phyloP scores from a whole-genome alignment of 2,888 invertebrate genomes.

The Aelia acuminata region DNA sequence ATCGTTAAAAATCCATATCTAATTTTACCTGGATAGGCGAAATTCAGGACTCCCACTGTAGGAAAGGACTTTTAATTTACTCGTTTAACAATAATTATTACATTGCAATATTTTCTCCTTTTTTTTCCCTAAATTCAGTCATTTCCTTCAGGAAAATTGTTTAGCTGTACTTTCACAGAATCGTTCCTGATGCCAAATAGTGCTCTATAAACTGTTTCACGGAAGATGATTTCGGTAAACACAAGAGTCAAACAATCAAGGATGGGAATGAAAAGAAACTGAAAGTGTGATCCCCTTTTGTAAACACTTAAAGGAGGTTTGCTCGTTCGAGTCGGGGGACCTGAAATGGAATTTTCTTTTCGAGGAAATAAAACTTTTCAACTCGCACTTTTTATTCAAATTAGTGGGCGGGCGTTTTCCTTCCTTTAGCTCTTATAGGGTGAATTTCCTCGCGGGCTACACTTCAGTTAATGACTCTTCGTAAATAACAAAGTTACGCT shows the following conservation, averaged over 20 bases:
- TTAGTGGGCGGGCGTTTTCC: background rate
- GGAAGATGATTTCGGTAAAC: background rate
- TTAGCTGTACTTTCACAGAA: too few species aligned
- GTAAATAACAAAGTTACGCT: background rate
- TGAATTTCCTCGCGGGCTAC: too few species aligned
- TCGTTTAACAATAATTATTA: too few species aligned
- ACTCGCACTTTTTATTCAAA: background rate
- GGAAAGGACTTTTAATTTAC: too few species aligned
- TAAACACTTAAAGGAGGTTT: background rate
- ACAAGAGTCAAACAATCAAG: background rate
- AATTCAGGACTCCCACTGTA: too few species aligned
- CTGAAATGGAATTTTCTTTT: background rate
- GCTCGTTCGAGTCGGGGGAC: background rate
- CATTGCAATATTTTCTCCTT: too few species aligned
- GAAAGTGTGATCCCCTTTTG: background rate
- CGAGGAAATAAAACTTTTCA: background rate
- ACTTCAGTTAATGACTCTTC: background rate
- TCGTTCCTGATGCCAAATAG: too few species aligned
- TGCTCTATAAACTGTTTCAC: background rate
- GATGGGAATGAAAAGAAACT: background rate
- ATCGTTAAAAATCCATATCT: too few species aligned
- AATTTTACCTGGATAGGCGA: too few species aligned
- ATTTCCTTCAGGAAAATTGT: too few species aligned
- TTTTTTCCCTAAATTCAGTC: too few species aligned
- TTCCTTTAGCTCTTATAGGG: too few species aligned